phyloP scores from a whole-genome alignment of 2,113 vertebrate genomes.

The Lycaon pictus region DNA sequence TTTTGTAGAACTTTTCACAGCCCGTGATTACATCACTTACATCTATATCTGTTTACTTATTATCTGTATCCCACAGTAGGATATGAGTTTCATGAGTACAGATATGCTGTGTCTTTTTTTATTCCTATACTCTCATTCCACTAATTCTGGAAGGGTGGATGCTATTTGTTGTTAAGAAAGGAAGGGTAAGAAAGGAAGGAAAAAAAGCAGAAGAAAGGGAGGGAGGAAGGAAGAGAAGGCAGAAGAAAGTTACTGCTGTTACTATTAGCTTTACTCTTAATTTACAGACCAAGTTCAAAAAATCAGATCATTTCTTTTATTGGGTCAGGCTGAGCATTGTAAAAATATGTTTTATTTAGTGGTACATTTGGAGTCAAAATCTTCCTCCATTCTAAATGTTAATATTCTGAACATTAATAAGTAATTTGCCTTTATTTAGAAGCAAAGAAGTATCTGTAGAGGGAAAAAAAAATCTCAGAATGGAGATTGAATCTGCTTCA shows the following conservation, averaged over 20 bases:
- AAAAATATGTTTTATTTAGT: background rate
- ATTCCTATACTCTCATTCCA: background rate
- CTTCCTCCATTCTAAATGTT: background rate
- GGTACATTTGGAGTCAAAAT: background rate
- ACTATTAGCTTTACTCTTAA: background rate
- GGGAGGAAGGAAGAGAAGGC: background rate
- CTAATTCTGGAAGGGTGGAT: background rate
- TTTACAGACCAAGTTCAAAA: background rate
- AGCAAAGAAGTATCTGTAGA: background rate
- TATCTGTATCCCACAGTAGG: background rate
- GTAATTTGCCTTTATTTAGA: background rate
- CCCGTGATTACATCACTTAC: background rate
- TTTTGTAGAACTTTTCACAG: background rate
- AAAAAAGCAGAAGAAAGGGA: background rate
- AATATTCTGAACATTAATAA: conserved; percentile 23
- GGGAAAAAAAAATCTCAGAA: background rate
- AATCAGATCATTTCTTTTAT: background rate
- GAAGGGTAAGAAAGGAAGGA: background rate
- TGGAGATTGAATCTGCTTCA: background rate
- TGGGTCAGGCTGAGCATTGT: background rate
- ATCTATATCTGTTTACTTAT: background rate
- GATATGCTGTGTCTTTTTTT: background rate
- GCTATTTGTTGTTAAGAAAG: background rate
- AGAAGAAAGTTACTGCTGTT: background rate
- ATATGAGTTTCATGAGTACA: background rate